These are phyloP conservation scores for Protobothrops flavoviridis DNA, from an alignment of 2,113 vertebrate species.

Conservation along the genomic window DNA sequence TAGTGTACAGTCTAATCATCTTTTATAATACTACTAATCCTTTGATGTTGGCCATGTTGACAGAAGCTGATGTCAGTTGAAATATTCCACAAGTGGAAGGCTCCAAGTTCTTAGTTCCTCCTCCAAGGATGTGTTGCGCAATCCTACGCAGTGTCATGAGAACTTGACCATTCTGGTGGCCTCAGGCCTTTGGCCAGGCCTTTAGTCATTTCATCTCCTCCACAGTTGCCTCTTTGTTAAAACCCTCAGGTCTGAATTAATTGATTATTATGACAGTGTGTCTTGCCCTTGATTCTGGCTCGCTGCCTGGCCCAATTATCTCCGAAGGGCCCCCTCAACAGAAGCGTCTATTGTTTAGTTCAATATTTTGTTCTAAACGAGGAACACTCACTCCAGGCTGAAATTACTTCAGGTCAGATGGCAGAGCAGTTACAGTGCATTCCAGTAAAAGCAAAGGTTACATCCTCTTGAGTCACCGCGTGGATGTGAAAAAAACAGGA, in stretches of 20 bases:
- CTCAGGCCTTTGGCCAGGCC: slow-evolving; percentile 3
- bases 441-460: slow-evolving; percentile 19
- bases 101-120: background rate
- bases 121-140: background rate
- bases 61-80: background rate
- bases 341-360: slow-evolving; percentile 47
- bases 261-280: slow-evolving; percentile 32
- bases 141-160: slow-evolving; percentile 4
- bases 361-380: slow-evolving; percentile 9
- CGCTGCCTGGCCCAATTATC: slow-evolving; percentile 36
- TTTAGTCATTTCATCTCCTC: background rate
- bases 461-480: background rate
- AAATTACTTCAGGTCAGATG: slow-evolving; percentile 33
- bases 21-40: background rate
- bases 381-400: slow-evolving; percentile 23
- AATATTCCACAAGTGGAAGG: background rate
- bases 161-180: background rate
- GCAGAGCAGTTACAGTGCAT: slow-evolving; percentile 35
- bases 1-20: background rate
- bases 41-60: background rate
- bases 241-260: slow-evolving; percentile 29
- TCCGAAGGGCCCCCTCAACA: slow-evolving; percentile 49
- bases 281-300: slow-evolving; percentile 33
- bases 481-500: background rate
- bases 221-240: slow-evolving; percentile 57